Conservation (phyloP, 2,113 vertebrate genomes). For the Cyprinus carpio region DNA sequence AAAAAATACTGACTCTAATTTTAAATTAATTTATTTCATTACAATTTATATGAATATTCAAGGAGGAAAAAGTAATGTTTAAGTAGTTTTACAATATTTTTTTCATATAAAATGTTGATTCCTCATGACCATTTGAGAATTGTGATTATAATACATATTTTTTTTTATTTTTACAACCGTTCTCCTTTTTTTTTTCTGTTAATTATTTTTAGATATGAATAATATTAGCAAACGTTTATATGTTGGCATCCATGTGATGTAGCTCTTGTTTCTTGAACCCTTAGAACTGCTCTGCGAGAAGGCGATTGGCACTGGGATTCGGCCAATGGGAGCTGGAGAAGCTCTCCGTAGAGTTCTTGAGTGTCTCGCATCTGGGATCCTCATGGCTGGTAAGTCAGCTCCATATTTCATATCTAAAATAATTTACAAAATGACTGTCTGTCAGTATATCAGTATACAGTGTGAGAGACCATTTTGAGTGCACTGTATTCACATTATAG, state of each 20-base stretch:
- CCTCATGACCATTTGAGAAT: not conserved
- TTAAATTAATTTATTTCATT: not conserved
- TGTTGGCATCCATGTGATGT: too few relatives aligned
- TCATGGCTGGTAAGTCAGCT: conserved; percentile 83
- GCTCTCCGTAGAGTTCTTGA: conserved; percentile 93
- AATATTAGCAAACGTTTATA: too few relatives aligned
- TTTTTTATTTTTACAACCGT: too few relatives aligned
- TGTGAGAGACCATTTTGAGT: not conserved
- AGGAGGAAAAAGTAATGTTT: too few relatives aligned
- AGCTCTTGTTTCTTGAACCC: conserved; percentile 70
- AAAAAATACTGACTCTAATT: not conserved
- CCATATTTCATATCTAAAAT: not conserved
- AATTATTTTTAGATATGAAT: too few relatives aligned
- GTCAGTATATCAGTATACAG: not conserved
- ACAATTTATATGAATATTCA: not conserved
- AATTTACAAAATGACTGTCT: not conserved
- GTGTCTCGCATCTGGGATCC: conserved; percentile 94
- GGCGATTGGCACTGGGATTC: conserved; percentile 94
- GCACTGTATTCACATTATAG: not conserved
- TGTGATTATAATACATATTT: too few relatives aligned
- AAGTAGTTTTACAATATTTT: not conserved
- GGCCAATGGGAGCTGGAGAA: conserved; percentile 96
- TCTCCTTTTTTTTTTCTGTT: too few relatives aligned
- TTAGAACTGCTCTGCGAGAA: conserved; percentile 96
- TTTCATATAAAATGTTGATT: not conserved